phyloP scores from a whole-genome alignment of 2,797 vertebrate genomes.

The Bradypus variegatus region DNA sequence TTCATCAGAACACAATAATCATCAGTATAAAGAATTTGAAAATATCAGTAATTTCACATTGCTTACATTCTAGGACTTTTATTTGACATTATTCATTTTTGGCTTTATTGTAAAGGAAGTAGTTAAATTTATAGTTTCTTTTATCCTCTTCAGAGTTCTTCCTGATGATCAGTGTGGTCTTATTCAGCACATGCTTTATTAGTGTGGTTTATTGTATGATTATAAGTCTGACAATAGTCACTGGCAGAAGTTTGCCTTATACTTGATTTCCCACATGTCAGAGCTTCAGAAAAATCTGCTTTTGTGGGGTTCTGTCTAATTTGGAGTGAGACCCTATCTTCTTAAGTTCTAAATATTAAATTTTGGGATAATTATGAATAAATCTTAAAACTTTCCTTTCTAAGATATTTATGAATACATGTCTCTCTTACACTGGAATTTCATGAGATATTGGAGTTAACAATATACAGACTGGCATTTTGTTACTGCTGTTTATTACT shows the following conservation, averaged over 20 bases:
- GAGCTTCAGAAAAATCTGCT: background rate
- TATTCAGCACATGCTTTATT: background rate
- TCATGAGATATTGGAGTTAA: background rate
- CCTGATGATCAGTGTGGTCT: background rate
- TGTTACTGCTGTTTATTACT: background rate
- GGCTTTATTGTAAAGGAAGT: background rate
- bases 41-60: background rate
- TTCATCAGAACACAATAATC: background rate
- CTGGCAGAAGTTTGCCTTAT: background rate
- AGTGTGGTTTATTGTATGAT: background rate
- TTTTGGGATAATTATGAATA: background rate
- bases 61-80: background rate
- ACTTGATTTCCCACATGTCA: background rate
- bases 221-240: background rate
- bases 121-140: conserved; percentile 12
- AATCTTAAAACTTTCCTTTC: background rate
- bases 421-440: background rate
- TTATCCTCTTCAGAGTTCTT: background rate
- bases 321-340: background rate
- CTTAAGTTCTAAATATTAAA: background rate
- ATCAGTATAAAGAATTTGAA: background rate
- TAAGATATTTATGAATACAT: background rate
- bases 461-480: background rate
- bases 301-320: background rate
- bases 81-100: background rate